Base-by-base conservation (phyloP, 2,113 vertebrate genomes). In the Procapra przewalskii region DNA sequence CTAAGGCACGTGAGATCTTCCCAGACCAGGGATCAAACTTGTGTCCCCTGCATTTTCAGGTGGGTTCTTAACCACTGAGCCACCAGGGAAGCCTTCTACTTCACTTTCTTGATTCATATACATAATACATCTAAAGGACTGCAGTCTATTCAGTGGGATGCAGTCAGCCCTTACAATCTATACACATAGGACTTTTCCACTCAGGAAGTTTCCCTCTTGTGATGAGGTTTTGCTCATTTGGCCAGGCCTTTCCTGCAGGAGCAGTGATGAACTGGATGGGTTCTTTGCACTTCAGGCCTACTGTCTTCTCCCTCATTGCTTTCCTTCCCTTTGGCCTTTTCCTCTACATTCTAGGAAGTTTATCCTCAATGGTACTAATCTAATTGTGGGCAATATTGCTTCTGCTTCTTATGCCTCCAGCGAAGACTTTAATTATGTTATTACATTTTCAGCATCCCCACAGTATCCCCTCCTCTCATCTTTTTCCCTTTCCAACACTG, bases 361-460 rank as follows among this genome's bases (percentile, higher is more conserved):
- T 57, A 55, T 71, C 19, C 6, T 57, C 55, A 79, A 15, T 36
- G 43, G 31, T 43, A 29, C 55, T 87, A 55, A 88, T 55, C 82
- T 90, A n/a, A 80, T 57, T 40, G 19, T 57, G 55, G 50, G 25
- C 52, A 36, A 80, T 87, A 87, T 31, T 90, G 60, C 79, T 95
- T 96, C 94, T 71, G 12, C 11, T 67, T 50, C 67, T 57, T 95
- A 55, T 1, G 55, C 50, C 79, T 79, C 43, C 84, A 90, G 11
- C n/a, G 21, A 55, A 64, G 45, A 90, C n/a, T 96, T 82, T 82
- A 94, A 86, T 96, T 94, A 71, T 27, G 19, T 67, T 52, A 3
- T 50, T 83, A 27, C 25, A n/a, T 86, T 89, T 93, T 97, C 95
- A 90, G 80, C 57, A 89, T 80, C 84, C 88, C 83, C 40, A 25